These are phyloP conservation scores for Drosophila lacertosa DNA, from an alignment of 1,140 invertebrate species.

Conservation along the genomic window DNA sequence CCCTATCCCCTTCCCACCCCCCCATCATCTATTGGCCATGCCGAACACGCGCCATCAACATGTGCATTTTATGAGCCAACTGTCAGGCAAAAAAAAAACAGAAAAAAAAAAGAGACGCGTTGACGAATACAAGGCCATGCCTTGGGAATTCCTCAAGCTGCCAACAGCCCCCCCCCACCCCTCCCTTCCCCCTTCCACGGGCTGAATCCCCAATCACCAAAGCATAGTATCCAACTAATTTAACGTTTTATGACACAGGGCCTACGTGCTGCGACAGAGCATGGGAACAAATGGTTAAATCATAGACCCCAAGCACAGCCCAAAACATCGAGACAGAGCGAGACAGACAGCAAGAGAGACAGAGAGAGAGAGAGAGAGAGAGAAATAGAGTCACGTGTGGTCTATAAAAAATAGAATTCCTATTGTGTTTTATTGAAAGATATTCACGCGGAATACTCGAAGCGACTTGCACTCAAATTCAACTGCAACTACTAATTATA, in stretches of 20 bases:
- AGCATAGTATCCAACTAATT: conserved; percentile 67
- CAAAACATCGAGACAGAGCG: background rate
- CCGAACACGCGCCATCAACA: conserved; percentile 76
- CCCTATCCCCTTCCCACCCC: too few relatives aligned
- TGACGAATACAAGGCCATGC: conserved; percentile 56
- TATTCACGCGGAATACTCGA: conserved; percentile 24
- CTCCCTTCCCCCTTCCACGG: background rate
- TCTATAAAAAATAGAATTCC: conserved; percentile 75
- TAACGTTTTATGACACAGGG: conserved; percentile 75
- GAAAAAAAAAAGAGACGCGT: conserved; percentile 53
- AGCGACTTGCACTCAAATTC: conserved; percentile 1
- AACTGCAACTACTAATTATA: conserved; percentile 26
- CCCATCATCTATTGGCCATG: conserved; percentile 55
- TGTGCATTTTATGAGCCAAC: conserved; percentile 77
- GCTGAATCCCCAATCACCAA: conserved; percentile 28
- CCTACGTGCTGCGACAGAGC: conserved; percentile 67
- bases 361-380: background rate
- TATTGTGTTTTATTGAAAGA: conserved; percentile 26
- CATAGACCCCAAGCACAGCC: conserved; percentile 60
- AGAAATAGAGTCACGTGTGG: conserved; percentile 57
- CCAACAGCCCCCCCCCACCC: background rate
- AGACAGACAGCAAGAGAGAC: background rate
- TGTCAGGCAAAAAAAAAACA: conserved; percentile 47
- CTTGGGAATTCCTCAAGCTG: conserved; percentile 61
- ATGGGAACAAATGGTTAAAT: conserved; percentile 68